These are phyloP conservation scores for Morpho deidamia DNA, from an alignment of 2,888 invertebrate species.

Conservation along the genomic window DNA sequence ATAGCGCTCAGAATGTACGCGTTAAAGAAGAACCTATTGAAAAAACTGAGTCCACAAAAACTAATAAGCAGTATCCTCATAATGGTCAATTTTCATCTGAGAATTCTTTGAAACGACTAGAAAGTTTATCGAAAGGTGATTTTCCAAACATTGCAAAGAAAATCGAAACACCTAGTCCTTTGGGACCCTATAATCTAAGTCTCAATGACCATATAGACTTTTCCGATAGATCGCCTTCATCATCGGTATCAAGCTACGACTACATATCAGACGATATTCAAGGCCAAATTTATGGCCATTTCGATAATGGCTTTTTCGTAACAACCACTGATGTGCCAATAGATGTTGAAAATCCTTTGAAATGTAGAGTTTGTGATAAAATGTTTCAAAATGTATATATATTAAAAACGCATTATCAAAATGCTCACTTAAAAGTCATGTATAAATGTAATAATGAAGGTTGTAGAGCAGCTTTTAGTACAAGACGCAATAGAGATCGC, in stretches of 20 bases:
- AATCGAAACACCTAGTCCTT: conserved; percentile 40
- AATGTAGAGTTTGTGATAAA: conserved; percentile 95
- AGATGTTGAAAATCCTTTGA: conserved; percentile 93
- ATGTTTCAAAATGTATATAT: conserved; percentile 95
- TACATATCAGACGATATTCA: conserved; percentile 80
- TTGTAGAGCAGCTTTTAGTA: conserved; percentile 96
- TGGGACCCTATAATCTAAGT: conserved; percentile 56
- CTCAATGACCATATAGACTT: conserved; percentile 59
- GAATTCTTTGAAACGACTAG: conserved; percentile 86
- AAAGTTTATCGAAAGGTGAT: conserved; percentile 88
- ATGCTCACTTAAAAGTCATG: conserved; percentile 96
- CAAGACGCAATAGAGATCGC: conserved; percentile 93
- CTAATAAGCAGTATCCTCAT: conserved; percentile 27
- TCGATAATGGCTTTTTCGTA: conserved; percentile 85
- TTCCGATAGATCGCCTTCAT: conserved; percentile 77
- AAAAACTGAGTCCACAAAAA: conserved; percentile 53
- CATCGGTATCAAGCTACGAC: conserved; percentile 79
- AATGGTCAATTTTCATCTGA: conserved; percentile 67
- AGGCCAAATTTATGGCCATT: conserved; percentile 83
- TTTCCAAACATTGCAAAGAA: conserved; percentile 74
- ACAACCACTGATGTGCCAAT: conserved; percentile 90
- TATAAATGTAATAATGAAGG: conserved; percentile 97
- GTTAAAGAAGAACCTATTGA: conserved; percentile 59
- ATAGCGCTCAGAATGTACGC: conserved; percentile 50
- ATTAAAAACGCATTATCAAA: conserved; percentile 96